Percentiles rank a stretch among this genome's conserved stretches.
Evolutionary conservation across 2,888 invertebrate genomes (phyloP).

Genomic region (Terebella lapidaria): DNA sequence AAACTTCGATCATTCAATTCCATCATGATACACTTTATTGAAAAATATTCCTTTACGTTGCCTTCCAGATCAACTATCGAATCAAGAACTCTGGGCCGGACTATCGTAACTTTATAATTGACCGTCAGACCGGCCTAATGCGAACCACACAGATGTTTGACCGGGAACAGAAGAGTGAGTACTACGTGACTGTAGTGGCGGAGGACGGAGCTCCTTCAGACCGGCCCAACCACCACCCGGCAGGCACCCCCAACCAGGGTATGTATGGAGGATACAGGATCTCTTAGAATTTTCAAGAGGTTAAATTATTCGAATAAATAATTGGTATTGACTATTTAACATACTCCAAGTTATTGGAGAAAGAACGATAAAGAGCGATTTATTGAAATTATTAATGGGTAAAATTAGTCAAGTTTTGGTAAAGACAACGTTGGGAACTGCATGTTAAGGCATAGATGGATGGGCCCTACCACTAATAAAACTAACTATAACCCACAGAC

Average conservation of each 20-base stretch:
- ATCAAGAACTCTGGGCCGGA: slow-evolving; percentile 22
- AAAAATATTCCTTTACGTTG: too few species aligned
- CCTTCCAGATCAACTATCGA: slow-evolving; percentile 21
- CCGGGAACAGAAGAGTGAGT: slow-evolving; percentile 90
- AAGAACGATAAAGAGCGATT: too few species aligned
- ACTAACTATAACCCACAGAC: too few species aligned
- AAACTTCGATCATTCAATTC: too few species aligned
- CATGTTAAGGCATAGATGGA: too few species aligned
- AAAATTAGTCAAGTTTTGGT: too few species aligned
- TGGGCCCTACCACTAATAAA: too few species aligned
- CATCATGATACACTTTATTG: too few species aligned
- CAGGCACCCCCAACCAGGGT: slow-evolving; percentile 89
- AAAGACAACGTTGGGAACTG: too few species aligned
- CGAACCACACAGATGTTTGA: slow-evolving; percentile 94
- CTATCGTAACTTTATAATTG: slow-evolving; percentile 72
- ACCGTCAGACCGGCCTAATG: slow-evolving; percentile 90
- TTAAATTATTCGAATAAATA: background rate
- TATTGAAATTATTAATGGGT: too few species aligned
- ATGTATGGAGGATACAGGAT: too few species aligned
- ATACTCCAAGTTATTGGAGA: background rate
- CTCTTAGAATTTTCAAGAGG: too few species aligned
- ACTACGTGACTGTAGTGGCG: slow-evolving; percentile 94
- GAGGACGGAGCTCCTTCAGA: slow-evolving; percentile 92
- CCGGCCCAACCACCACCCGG: slow-evolving; percentile 76
- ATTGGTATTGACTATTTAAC: background rate